These are phyloP conservation scores for Dermatemys mawii DNA, from an alignment of 2,113 vertebrate species.

Conservation along the genomic window DNA sequence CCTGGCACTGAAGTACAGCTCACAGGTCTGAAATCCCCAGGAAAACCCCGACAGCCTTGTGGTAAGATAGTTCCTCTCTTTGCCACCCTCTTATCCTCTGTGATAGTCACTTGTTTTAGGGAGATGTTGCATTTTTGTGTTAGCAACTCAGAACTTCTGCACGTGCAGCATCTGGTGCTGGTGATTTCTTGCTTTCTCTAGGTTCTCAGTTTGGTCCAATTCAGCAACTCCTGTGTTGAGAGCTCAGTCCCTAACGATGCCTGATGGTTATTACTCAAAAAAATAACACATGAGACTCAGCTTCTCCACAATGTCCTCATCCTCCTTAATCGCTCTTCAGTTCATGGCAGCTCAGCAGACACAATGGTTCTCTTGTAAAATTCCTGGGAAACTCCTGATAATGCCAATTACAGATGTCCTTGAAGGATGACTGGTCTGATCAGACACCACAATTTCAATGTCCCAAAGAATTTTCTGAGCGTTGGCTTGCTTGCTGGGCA, in stretches of 20 bases:
- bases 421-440: not conserved
- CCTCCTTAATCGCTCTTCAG: not conserved
- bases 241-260: not conserved
- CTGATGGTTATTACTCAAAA: not conserved
- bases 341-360: not conserved
- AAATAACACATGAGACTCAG: not conserved
- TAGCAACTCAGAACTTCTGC: not conserved
- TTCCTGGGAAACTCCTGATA: not conserved
- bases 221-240: not conserved
- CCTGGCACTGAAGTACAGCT: not conserved
- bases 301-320: not conserved
- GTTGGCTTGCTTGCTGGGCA: conserved; percentile 6
- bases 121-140: not conserved
- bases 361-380: not conserved
- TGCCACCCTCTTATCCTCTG: not conserved
- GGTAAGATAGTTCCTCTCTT: not conserved
- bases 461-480: conserved; percentile 28
- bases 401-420: not conserved
- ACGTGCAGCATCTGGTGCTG: not conserved
- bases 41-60: not conserved
- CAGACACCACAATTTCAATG: not conserved
- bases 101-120: not conserved
- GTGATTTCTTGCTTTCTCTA: not conserved
- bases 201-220: not conserved
- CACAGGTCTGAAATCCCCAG: not conserved